Base-by-base conservation (phyloP, 1,140 invertebrate genomes). In the Pseudomyrmex flavicornis region DNA sequence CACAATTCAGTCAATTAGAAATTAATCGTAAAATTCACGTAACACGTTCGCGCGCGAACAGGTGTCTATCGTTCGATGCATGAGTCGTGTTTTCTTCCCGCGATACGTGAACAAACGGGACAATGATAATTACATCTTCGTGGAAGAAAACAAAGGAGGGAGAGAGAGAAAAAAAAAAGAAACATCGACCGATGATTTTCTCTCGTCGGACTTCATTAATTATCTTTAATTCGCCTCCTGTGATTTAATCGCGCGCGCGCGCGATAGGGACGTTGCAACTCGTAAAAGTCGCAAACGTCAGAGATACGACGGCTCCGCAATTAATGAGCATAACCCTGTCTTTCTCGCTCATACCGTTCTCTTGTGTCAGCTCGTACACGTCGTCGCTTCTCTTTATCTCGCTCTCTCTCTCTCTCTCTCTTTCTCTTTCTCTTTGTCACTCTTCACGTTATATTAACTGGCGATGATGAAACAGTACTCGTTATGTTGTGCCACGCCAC, bases 131-230 rank as follows among this genome's bases (percentile, higher is more conserved):
- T 48, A 22, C 13, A 22, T 0, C 48, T 76, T 59, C 8, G 35
- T 22, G 73, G 17, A 5, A 35, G 7, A 5, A 17, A 50, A 35
- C 26, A 4, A 8, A 26, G 13, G 35, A n/a, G 46, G 58, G 17
- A 46, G 58, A 70, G 17, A 5, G 12, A 3, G 13, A 13, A 35
- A 35, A 35, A 35, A 35, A 35, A 35, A 35, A 35, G 5, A 35
- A 35, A 66, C 17, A 35, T 5, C 5, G 35, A 44, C 35, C 75
- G 52, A 79, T 10, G 76, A 70, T 79, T 59, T 46, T 80, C 76
- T 82, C 75, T 68, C 68, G 50, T 86, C 68, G 62, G 72, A 69
- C 62, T 80, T 85, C 86, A 75, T 87, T 87, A 86, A 87, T 87
- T 86, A 83, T 73, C 35, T 87, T 87, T 87, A 87, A 87, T 86